Conservation (phyloP, 2,113 vertebrate species). For the Typhlomys cinereus region DNA sequence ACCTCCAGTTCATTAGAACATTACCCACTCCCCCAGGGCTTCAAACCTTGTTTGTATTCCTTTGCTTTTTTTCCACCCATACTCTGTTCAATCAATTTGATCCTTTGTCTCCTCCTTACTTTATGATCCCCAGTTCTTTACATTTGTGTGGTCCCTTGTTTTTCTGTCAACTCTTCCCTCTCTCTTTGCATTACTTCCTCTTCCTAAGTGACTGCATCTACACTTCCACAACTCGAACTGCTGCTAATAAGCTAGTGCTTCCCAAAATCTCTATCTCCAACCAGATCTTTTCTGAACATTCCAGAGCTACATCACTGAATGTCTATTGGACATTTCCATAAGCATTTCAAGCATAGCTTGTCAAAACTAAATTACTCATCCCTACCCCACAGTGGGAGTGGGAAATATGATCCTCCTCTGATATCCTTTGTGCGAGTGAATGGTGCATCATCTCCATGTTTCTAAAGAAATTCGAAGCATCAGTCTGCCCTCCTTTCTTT, state of each 20-base stretch:
- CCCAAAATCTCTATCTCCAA: background rate
- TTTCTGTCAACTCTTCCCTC: background rate
- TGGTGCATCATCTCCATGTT: background rate
- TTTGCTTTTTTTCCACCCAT: background rate
- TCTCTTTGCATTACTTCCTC: background rate
- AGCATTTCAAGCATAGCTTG: conserved; percentile 11
- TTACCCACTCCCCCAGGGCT: background rate
- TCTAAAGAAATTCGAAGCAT: background rate
- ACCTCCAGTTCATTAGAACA: background rate
- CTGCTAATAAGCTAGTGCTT: conserved; percentile 9
- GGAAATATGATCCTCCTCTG: conserved; percentile 15
- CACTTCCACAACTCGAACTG: conserved; percentile 1
- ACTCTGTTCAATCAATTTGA: background rate
- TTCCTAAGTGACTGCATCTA: background rate
- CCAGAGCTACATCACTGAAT: background rate
- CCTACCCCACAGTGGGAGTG: background rate
- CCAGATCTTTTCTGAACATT: background rate
- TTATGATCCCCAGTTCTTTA: background rate
- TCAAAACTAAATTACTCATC: conserved; percentile 51
- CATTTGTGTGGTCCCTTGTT: background rate
- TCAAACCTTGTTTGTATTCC: background rate
- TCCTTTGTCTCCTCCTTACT: background rate
- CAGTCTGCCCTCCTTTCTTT: background rate
- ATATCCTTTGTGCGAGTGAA: background rate
- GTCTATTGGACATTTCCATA: conserved; percentile 28